phyloP scores from a whole-genome alignment of 1,140 invertebrate genomes.

The Atta colombica region DNA sequence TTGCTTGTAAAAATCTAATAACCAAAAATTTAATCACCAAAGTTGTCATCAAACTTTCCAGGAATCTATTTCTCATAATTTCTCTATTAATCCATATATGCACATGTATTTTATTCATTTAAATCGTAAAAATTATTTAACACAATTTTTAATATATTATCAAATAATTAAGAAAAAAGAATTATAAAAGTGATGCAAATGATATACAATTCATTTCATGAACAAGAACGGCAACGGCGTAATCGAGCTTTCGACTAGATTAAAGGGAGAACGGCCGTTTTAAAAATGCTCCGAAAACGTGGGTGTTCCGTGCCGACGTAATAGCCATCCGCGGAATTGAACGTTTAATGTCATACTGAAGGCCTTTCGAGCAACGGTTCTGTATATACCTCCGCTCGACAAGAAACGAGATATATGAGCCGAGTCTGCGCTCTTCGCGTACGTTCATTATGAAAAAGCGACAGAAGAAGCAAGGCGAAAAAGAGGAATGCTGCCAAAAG shows the following conservation, averaged over 20 bases:
- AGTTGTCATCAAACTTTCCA: neutral
- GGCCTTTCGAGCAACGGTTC: constrained; percentile 64
- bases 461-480: constrained; percentile 41
- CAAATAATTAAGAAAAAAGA: neutral
- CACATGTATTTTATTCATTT: constrained; percentile 7
- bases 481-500: constrained; percentile 79
- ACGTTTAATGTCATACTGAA: constrained; percentile 84
- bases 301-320: constrained; percentile 71
- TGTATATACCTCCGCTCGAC: constrained; percentile 74
- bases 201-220: neutral
- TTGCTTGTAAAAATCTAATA: constrained; percentile 2
- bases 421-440: constrained; percentile 80
- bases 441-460: constrained; percentile 69
- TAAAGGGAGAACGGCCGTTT: constrained; percentile 48
- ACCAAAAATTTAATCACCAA: neutral
- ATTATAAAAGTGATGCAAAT: neutral
- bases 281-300: constrained; percentile 57
- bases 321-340: constrained; percentile 80
- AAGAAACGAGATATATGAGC: constrained; percentile 56
- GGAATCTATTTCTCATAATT: neutral
- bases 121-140: neutral
- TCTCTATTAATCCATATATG: neutral
- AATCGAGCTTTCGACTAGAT: neutral
- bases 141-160: neutral
- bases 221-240: neutral